Percentiles rank a stretch among this genome's conserved stretches.
phyloP scores from a whole-genome alignment of 2,113 vertebrate genomes.

The Naja naja region DNA sequence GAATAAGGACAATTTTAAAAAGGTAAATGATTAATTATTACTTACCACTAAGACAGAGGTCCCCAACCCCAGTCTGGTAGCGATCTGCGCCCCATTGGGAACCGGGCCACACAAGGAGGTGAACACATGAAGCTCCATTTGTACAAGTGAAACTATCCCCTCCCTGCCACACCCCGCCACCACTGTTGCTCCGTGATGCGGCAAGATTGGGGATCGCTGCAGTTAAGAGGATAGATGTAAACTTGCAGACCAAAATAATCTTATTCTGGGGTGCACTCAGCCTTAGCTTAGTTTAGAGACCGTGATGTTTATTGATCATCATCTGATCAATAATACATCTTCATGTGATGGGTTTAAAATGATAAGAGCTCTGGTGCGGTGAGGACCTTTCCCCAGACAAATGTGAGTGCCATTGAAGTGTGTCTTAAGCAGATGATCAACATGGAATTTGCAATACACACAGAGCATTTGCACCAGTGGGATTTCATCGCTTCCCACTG shows the following conservation, averaged over 20 bases:
- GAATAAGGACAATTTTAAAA: not conserved
- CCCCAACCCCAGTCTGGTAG: not conserved
- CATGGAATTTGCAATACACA: not conserved
- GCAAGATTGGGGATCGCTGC: not conserved
- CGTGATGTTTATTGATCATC: not conserved
- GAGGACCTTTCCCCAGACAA: not conserved
- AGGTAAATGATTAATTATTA: not conserved
- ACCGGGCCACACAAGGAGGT: not conserved
- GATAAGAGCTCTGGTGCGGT: not conserved
- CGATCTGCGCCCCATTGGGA: rapidly evolving
- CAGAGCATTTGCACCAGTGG: not conserved
- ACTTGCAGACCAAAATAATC: not conserved
- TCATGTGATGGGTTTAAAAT: not conserved
- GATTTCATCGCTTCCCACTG: not conserved
- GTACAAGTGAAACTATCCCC: not conserved
- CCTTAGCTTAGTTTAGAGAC: not conserved
- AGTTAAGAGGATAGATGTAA: not conserved
- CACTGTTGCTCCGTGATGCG: rapidly evolving
- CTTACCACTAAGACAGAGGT: not conserved
- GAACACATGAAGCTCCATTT: not conserved
- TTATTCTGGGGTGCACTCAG: not conserved
- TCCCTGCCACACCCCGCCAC: too few relatives aligned
- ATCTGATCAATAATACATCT: not conserved
- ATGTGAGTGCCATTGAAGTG: not conserved
- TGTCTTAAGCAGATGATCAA: not conserved